Evolutionary conservation across 2,113 vertebrate genomes (phyloP), one percentile per base, ranked within the genome.

Genomic region (Spea bombifrons): DNA sequence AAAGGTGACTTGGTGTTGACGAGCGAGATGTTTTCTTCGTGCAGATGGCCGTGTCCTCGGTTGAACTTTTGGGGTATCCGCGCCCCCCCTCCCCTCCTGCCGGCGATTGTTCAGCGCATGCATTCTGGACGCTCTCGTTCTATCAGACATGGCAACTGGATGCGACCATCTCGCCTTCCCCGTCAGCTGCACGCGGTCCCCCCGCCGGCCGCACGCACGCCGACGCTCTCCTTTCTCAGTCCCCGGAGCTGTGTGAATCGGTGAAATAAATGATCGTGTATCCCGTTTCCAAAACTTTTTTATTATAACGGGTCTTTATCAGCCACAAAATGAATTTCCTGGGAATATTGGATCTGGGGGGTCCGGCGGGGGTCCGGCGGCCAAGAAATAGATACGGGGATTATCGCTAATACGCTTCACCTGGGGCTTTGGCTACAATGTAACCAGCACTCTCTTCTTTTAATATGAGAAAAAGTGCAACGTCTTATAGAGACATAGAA

Each of bases 51-150:
- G n/a, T 76, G 75, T 76, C 75, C 75, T 76, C 75, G n/a, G 66
- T 44, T 76, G 75, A 76, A 76, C 75, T 67, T 76, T 66, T 67
- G 74, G 74, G 74, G 74, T 69, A 76, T 76, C 65, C 12, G 44
- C 65, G 67, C 57, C 47, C 46, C 75, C 61, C 61, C 55, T 59
- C 65, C 75, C 75, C 52, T 69, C 75, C 75, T 46, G 61, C 74
- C n/a, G 63, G 5, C 0, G 48, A 66, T 68, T 57, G 52, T 61
- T 76, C 44, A 67, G 52, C 57, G 67, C 65, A 68, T 55, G 64
- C 74, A 57, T 66, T 67, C 64, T 48, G 63, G 48, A n/a, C 73
- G 4, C 48, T 66, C 50, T 66, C 30, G 50, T 55, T 46, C 75
- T 59, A 48, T 67, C 30, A 68, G 9, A 67, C 75, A 44, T 57